Base-by-base conservation (phyloP, 35 echinoderm and acorn worm genomes). In the Apostichopus parvimensis region DNA sequence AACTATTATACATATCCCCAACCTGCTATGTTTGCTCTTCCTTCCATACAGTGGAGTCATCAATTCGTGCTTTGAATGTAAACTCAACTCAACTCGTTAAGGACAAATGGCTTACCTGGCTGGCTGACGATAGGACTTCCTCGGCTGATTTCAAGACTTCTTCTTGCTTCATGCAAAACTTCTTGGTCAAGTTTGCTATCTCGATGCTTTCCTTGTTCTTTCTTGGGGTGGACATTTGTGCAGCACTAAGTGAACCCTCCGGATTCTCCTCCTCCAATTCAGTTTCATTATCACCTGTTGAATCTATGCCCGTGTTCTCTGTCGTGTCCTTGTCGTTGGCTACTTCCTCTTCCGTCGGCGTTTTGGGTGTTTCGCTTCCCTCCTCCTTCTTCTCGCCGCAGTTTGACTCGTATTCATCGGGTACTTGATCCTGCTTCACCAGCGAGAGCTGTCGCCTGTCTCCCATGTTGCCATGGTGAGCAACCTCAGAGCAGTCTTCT, bases 101-200 rank as follows among this genome's bases (percentile, higher is more conserved):
- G 34, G 34, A 45, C 34, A 45, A 0, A 45, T 45, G 34, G 3
- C 91, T 79, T 15, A 99, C 97, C 97, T 99, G 95, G 68, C 92
- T 96, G 56, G 97, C 97, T 52, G 97, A 99, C 55, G 97, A 93
- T 10, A 99, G 85, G 21, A 99, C 95, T 57, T 99, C 95, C 45
- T 99, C 97, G 28, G 97, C 97, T 25, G 97, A 99, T 73, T 96
- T 90, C 24, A 99, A 70, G 4, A 99, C 93, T 57, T 99, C 97
- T 57, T 94, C 95, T 75, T 96, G 95, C 77, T 94, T 99, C 28
- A 99, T 93, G 72, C 93, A 94, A 62, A 99, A 79, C 87, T 99
- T 99, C 71, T 99, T 94, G 72, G 91, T 99, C 28, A 99, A 78
- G 80, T 99, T 99, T 73, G 93, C 92, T 26, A 98, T 77, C 58